Conservation (phyloP, 2,797 vertebrate genomes). For the Bovichtus diacanthus region DNA sequence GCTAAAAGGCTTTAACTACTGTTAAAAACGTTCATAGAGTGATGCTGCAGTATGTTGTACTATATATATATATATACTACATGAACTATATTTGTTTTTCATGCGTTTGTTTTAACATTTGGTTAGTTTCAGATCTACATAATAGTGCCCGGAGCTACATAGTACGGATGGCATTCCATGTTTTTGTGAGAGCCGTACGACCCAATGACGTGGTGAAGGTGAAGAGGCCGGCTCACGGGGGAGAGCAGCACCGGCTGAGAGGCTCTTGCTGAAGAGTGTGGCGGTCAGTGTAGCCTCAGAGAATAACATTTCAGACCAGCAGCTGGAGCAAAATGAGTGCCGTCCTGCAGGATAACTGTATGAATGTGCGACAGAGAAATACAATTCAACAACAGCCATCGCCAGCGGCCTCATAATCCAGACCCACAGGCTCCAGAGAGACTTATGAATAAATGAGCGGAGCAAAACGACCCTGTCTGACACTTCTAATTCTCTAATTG, state of each 20-base stretch:
- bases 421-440: slow-evolving; percentile 30
- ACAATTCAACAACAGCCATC: slow-evolving; percentile 36
- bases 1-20: background rate
- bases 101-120: too few relatives aligned
- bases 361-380: slow-evolving; percentile 23
- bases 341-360: slow-evolving; percentile 35
- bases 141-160: background rate
- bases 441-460: slow-evolving; percentile 56
- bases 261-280: background rate
- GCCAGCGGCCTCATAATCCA: slow-evolving; percentile 8
- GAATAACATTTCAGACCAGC: slow-evolving; percentile 18
- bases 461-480: slow-evolving; percentile 48
- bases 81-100: too few relatives aligned
- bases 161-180: background rate
- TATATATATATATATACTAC: too few relatives aligned
- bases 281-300: slow-evolving; percentile 10
- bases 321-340: background rate
- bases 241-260: slow-evolving; percentile 8
- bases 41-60: too few relatives aligned
- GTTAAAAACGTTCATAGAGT: too few relatives aligned
- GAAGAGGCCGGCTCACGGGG: slow-evolving; percentile 1
- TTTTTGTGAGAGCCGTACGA: background rate
- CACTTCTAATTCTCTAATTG: slow-evolving; percentile 72
- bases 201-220: slow-evolving; percentile 10
- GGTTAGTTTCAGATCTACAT: background rate